phyloP scores from a whole-genome alignment of 2,113 vertebrate species.

The Erythrolamprus reginae region DNA sequence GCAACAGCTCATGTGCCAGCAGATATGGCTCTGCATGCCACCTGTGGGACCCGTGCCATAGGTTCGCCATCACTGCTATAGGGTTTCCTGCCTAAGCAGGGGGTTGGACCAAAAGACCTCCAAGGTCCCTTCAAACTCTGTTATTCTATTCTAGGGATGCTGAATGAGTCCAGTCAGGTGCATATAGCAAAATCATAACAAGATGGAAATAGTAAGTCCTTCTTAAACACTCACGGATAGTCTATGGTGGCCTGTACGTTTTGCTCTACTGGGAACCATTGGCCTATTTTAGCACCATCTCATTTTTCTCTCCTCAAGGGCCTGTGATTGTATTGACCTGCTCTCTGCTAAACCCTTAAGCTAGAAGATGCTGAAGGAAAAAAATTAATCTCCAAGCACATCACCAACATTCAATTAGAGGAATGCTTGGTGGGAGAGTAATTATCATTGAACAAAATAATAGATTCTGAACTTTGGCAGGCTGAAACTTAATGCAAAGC shows the following conservation, averaged over 20 bases:
- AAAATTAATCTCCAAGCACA: conserved; percentile 50
- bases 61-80: too few relatives aligned
- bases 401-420: conserved; percentile 50
- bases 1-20: too few relatives aligned
- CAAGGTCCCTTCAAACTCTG: too few relatives aligned
- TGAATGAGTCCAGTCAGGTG: not conserved
- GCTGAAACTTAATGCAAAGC: conserved; percentile 45
- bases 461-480: conserved; percentile 43
- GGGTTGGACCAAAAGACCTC: too few relatives aligned
- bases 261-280: not conserved
- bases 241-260: conserved; percentile 27
- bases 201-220: not conserved
- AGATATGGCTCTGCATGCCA: too few relatives aligned
- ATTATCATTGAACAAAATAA: conserved; percentile 44
- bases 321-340: conserved; percentile 35
- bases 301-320: not conserved
- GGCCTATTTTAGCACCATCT: conserved; percentile 13
- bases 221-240: conserved; percentile 8
- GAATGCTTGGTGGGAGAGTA: conserved; percentile 44
- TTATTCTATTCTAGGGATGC: not conserved
- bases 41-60: too few relatives aligned
- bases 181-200: not conserved
- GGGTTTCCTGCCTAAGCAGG: too few relatives aligned
- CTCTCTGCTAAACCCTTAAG: conserved; percentile 2
- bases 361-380: conserved; percentile 39